These are phyloP conservation scores for Knipowitschia caucasica DNA, from an alignment of 2,797 vertebrate genomes.

Conservation along the genomic window DNA sequence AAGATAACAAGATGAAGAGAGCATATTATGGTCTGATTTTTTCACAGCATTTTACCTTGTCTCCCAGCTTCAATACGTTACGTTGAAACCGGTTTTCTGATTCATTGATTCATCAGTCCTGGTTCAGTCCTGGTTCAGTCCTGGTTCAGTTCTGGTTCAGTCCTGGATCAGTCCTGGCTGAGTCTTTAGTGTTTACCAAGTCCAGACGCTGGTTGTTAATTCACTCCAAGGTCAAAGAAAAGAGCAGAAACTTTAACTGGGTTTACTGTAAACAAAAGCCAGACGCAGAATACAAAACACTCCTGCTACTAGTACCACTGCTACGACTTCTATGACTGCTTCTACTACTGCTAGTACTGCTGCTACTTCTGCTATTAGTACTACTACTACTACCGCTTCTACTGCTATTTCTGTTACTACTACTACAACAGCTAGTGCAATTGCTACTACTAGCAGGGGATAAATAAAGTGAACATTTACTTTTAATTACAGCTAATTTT, in stretches of 20 bases:
- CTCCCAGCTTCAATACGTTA: no score
- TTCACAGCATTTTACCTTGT: no score
- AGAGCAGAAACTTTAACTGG: constrained; percentile 1
- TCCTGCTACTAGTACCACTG: background rate
- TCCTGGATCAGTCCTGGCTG: constrained; percentile 36
- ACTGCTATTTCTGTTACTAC: constrained; percentile 34
- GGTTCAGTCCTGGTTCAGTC: constrained; percentile 4
- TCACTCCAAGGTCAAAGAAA: constrained; percentile 45
- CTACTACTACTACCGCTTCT: no score
- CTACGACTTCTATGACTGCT: no score
- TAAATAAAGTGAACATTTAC: no score
- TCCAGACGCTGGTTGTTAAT: constrained; percentile 39
- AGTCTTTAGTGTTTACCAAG: constrained; percentile 42
- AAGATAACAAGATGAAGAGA: no score
- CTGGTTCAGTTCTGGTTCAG: constrained; percentile 42
- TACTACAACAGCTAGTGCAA: constrained; percentile 19
- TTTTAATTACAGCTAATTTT: no score
- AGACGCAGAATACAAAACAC: background rate
- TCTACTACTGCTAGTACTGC: no score
- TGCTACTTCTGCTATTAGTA: no score
- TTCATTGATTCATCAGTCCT: background rate
- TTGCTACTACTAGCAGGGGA: no score
- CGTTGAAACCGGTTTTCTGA: background rate
- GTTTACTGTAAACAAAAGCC: constrained; percentile 8
- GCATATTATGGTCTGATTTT: no score